These are phyloP conservation scores for Pelodytes ibericus DNA, from an alignment of 2,797 vertebrate genomes.

Conservation along the genomic window DNA sequence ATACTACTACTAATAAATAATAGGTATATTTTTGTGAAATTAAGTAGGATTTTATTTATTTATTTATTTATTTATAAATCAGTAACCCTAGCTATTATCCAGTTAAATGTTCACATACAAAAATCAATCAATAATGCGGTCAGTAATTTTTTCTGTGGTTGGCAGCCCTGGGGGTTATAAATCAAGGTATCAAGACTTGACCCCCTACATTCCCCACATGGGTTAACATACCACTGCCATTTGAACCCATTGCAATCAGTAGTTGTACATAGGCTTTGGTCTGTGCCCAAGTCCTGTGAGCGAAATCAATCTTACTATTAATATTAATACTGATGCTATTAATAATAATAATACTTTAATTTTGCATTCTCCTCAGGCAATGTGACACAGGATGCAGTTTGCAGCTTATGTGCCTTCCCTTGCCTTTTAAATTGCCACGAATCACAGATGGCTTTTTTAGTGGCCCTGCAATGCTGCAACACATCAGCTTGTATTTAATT, in stretches of 20 bases:
- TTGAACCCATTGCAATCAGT: slow-evolving; percentile 64
- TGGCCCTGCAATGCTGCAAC: slow-evolving; percentile 99
- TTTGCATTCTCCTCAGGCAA: slow-evolving; percentile 88
- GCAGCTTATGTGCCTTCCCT: slow-evolving; percentile 96
- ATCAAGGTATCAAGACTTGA: slow-evolving; percentile 63
- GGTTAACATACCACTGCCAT: slow-evolving; percentile 57
- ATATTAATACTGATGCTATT: too few relatives aligned
- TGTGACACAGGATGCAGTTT: slow-evolving; percentile 87
- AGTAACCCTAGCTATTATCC: too few relatives aligned
- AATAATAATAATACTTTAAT: too few relatives aligned
- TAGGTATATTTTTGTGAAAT: too few relatives aligned
- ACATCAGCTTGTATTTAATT: slow-evolving; percentile 90
- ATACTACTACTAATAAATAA: too few relatives aligned
- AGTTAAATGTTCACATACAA: too few relatives aligned
- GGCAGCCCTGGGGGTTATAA: slow-evolving; percentile 58
- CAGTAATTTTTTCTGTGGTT: too few relatives aligned
- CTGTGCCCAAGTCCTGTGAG: slow-evolving; percentile 67
- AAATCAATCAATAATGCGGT: background rate
- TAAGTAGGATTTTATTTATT: too few relatives aligned
- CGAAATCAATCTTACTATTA: slow-evolving; percentile 83
- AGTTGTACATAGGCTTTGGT: slow-evolving; percentile 67
- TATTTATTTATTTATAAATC: too few relatives aligned
- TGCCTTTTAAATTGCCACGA: slow-evolving; percentile 96
- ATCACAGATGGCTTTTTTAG: slow-evolving; percentile 96
- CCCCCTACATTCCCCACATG: slow-evolving; percentile 59